phyloP scores from a whole-genome alignment of 2,888 invertebrate genomes.

The Hirudinaria manillensis region DNA sequence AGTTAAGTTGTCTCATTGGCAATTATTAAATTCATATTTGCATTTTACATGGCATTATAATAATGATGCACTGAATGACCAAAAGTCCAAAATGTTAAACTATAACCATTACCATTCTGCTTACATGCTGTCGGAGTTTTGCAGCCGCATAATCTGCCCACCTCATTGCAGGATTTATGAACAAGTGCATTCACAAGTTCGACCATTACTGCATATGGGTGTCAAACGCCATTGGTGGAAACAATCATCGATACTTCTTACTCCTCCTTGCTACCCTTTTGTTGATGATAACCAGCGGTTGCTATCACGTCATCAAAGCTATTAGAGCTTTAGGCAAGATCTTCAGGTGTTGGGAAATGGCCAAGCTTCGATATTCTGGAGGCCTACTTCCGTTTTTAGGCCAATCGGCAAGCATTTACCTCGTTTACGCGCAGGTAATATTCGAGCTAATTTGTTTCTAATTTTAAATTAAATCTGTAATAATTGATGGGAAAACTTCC shows the following conservation, averaged over 20 bases:
- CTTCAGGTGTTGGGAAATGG: conserved; percentile 8
- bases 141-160: background rate
- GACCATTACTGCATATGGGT: conserved; percentile 54
- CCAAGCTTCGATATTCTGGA: background rate
- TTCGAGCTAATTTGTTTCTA: background rate
- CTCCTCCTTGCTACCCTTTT: conserved; percentile 46
- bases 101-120: background rate
- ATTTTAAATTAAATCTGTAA: background rate
- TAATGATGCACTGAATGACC: too few species aligned
- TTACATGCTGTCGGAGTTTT: background rate
- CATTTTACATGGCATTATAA: background rate
- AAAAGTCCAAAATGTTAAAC: background rate
- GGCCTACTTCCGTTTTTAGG: background rate
- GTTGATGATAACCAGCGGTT: conserved; percentile 46
- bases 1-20: conserved; percentile 44
- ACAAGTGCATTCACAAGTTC: conserved; percentile 50
- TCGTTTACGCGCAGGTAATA: background rate
- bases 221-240: conserved; percentile 51
- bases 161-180: conserved; percentile 45
- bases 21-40: background rate
- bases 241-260: conserved; percentile 50
- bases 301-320: conserved; percentile 43
- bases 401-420: background rate
- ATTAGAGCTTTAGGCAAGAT: conserved; percentile 42
- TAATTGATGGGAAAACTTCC: background rate